Percentiles rank a stretch among this genome's conserved stretches.
These are phyloP conservation scores for Cladorhizidae sp. DNA, from an alignment of 37 sponge, comb jelly and placozoan genomes.

Conservation along the genomic window DNA sequence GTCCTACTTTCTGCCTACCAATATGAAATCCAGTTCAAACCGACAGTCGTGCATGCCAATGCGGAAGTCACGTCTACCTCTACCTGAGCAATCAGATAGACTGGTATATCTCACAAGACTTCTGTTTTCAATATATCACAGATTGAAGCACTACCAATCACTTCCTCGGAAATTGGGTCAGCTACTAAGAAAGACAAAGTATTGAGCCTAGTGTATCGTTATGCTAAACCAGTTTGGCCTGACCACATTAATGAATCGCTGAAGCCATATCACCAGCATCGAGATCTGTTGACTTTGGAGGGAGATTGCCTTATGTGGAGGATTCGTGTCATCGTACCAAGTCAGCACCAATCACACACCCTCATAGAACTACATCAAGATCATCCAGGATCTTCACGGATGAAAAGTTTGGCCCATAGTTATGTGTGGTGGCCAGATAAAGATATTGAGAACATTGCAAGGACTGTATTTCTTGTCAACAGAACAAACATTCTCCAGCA, in stretches of 20 bases:
- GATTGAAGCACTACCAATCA: conserved; percentile 8
- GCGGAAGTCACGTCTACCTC: conserved; percentile 62
- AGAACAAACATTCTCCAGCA: too few species aligned
- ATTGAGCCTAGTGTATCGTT: conserved; percentile 13
- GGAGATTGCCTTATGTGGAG: conserved; percentile 41
- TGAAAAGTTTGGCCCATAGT: conserved; percentile 43
- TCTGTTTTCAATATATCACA: conserved; percentile 7
- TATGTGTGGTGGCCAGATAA: conserved; percentile 56
- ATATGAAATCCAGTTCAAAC: conserved; percentile 44
- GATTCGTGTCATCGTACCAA: conserved; percentile 39
- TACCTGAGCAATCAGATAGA: neutral
- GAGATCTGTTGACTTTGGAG: conserved; percentile 27
- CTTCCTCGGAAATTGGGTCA: neutral
- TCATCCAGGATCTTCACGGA: conserved; percentile 40
- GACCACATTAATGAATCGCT: neutral
- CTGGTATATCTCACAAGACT: neutral
- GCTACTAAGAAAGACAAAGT: conserved; percentile 4
- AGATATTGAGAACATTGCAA: conserved; percentile 6
- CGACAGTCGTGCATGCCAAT: conserved; percentile 41
- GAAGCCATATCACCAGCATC: neutral
- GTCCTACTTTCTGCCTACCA: conserved; percentile 32
- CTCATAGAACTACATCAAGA: conserved; percentile 23
- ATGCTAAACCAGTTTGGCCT: conserved; percentile 43
- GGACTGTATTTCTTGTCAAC: too few species aligned
- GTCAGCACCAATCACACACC: neutral